Evolutionary conservation across 23 tunicate species (phyloP), one percentile per base, ranked within the genome.

Genomic region (Styela plicata): DNA sequence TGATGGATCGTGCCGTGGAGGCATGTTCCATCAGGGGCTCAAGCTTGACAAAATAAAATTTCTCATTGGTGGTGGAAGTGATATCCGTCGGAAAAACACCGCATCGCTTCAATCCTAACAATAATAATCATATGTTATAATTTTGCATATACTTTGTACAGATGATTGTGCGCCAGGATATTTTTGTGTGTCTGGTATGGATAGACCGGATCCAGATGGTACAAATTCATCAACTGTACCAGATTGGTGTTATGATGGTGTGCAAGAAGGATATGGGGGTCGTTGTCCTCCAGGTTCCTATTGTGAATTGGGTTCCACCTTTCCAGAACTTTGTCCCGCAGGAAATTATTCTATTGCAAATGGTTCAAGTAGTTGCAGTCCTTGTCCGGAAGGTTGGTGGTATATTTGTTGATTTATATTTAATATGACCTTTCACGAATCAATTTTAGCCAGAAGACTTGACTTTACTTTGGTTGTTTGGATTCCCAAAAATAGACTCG

Each of bases 181-280:
- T 69, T 93, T 66, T 82, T 93, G 98, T 71, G 78, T 86, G 23
- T 81, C 89, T 79, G 93, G 98, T 23, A 79, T 93, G 84, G 98
- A 93, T 87, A 76, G 93, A 64, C 37, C 84, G 52, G 64, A 85
- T 44, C 98, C 98, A 25, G 97, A 92, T 74, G 97, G 97, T 7
- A 37, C 65, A 79, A 87, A 87, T 83, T 53, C 84, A 25, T 67
- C 86, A 63, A 73, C 68, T 2, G 24, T 69, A n/a, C 30, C 22
- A 20, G 70, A 68, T 32, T 93, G 93, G 93, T 93, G 98, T 77
- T 93, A 79, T 74, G 84, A 82, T 44, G 89, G 93, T 27, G 36
- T 70, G 34, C 92, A 87, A 67, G 70, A 69, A n/a, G 93, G 89
- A 10, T 79, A 88, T 64, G 98, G 98, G n/a, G 98, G 98, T 0